These are phyloP conservation scores for Ophioderma brevispina DNA, from an alignment of 35 echinoderm and acorn worm genomes.

Conservation along the genomic window DNA sequence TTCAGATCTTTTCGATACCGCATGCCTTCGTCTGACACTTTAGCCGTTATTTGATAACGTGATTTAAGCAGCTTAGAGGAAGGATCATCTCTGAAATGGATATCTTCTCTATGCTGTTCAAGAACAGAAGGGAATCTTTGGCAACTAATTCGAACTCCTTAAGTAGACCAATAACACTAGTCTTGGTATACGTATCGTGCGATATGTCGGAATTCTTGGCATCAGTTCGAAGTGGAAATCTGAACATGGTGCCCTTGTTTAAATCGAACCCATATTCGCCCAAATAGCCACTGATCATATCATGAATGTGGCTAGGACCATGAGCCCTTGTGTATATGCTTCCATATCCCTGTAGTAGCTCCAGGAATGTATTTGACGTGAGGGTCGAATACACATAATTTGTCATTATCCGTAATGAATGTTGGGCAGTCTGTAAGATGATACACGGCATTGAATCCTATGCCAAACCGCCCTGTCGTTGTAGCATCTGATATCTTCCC, in stretches of 20 bases:
- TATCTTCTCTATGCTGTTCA: constrained; percentile 45
- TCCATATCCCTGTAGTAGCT: too few relatives aligned
- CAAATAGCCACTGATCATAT: too few relatives aligned
- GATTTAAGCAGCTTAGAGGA: not conserved
- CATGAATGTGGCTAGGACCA: too few relatives aligned
- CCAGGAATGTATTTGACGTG: too few relatives aligned
- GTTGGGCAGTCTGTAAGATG: too few relatives aligned
- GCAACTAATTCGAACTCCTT: constrained; percentile 15
- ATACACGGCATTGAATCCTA: too few relatives aligned
- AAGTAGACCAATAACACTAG: not conserved
- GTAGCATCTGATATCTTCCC: too few relatives aligned
- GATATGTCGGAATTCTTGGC: not conserved
- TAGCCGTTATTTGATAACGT: not conserved
- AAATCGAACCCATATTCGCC: not conserved
- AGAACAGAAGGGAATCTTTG: constrained; percentile 26
- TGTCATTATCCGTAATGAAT: too few relatives aligned
- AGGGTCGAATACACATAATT: too few relatives aligned
- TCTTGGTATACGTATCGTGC: not conserved
- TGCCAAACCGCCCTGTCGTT: too few relatives aligned
- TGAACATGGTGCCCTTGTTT: constrained; percentile 57
- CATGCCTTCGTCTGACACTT: constrained; percentile 6
- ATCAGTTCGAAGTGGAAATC: constrained; percentile 73
- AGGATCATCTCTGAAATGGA: constrained; percentile 36
- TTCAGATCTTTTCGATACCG: not conserved
- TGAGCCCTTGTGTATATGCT: too few relatives aligned